Evolutionary conservation across 2,113 vertebrate genomes (phyloP).

Genomic region (Bagarius yarrelli): DNA sequence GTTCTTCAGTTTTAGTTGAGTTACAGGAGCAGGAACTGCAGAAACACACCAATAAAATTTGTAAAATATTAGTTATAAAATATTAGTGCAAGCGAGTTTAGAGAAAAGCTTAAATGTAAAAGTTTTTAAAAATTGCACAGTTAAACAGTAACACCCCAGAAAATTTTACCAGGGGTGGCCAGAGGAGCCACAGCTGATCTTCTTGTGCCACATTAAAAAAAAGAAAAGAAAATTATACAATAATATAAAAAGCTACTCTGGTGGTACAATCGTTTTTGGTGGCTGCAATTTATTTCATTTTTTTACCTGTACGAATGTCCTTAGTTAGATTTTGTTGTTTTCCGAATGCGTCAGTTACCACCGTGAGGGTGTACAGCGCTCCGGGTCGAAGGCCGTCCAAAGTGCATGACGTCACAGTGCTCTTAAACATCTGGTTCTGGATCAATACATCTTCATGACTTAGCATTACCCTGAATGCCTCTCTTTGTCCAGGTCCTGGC

Average conservation of each 20-base stretch:
- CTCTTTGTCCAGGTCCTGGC: slow-evolving; percentile 72
- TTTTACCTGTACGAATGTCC: slow-evolving; percentile 76
- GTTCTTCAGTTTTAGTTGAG: slow-evolving; percentile 73
- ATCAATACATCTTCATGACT: slow-evolving; percentile 61
- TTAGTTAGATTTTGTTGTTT: slow-evolving; percentile 66
- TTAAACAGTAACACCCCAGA: not conserved
- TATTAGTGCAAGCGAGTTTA: no score
- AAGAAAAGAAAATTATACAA: no score
- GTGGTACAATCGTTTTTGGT: no score
- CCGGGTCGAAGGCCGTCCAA: slow-evolving; percentile 76
- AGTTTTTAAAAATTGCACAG: no score
- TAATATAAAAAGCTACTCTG: no score
- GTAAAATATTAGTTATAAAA: not conserved
- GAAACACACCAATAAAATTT: no score
- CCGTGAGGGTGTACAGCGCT: slow-evolving; percentile 76
- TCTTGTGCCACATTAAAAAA: no score
- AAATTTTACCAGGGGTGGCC: no score
- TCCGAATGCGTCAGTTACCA: slow-evolving; percentile 74
- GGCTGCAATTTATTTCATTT: no score
- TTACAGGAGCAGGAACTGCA: slow-evolving; percentile 79
- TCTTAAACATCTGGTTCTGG: slow-evolving; percentile 62
- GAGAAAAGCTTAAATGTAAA: no score
- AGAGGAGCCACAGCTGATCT: no score
- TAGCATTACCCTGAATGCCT: slow-evolving; percentile 74
- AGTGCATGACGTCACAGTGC: slow-evolving; percentile 57